Evolutionary conservation across 2,888 invertebrate species (phyloP), one percentile per base, ranked within the genome.

Genomic region (Plagodis pulveraria): DNA sequence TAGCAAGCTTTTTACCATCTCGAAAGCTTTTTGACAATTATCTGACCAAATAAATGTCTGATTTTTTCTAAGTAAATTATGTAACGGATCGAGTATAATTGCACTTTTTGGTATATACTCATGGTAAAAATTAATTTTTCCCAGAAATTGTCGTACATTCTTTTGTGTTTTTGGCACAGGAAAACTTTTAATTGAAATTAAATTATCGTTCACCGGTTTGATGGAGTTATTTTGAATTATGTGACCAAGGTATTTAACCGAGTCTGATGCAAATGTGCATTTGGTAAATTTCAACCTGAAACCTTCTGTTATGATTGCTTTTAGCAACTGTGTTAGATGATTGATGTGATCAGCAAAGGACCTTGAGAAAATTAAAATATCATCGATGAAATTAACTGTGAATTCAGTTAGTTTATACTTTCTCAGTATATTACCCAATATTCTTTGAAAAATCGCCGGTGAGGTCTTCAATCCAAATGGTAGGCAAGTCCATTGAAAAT

Each of bases 131-230:
- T 66, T 68, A 38, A 69, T 62, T 61, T 71, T 74, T 10, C 70
- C 71, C 1, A 49, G 22, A 49, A 49, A 49, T 49, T 49, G 69
- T 74, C 63, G 73, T 74, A 33, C 73, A 42, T 57, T 67, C 65
- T 40, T 72, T 66, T 10, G 52, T 6, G 62, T 72, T 56, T 46
- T 50, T 12, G 65, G 66, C 4, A 36, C 10, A 32, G 61, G 61
- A 51, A 73, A 72, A 22, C 67, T 46, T 58, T 58, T 71, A 58
- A 71, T 63, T 2, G 73, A 45, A 11, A 56, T 72, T 56, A 73
- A 66, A 64, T 76, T 71, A 51, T 72, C 72, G 35, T 69, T 72
- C n/a, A 73, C 5, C 41, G 72, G 70, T 50, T 10, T 56, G 0
- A 72, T 50, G 22, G 70, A 33, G 65, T 71, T 73, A 41, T 72